Base-by-base conservation (phyloP, 2,888 invertebrate genomes). In the Quadriops clusia region DNA sequence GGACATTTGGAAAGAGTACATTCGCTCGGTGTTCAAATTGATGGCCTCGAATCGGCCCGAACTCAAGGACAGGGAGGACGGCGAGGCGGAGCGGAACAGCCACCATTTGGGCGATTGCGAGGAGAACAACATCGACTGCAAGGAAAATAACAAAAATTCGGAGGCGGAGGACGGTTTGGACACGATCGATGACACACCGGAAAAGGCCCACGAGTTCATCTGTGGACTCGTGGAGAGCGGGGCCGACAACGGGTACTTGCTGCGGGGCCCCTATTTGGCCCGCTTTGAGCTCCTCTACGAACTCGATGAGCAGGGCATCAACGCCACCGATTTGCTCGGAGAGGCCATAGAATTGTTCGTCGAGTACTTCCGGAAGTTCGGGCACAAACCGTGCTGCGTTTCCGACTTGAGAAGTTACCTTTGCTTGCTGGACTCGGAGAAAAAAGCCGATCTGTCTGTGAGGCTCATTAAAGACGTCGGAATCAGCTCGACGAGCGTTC, bases 361-460 rank as follows among this genome's bases (percentile, higher is more conserved):
- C 37, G 76, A 81, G 45, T 94, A 90, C 62, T 82, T 85, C 44
- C 53, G 65, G 23, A 68, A 73, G 42, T 94, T 93, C 60, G 90
- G 90, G 3, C 75, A 82, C 46, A 89, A 89, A 51, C 76, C 81
- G 0, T 89, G 89, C 58, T 85, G 85, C 36, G 83, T 86, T 36
- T 73, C 77, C 5, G 94, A 95, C 56, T 64, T 94, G 28, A 72
- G 75, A 37, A 65, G 77, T 4, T 91, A 84, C 57, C 56, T 90
- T 25, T 63, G 70, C 23, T 67, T 83, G 44, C 63, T 89, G 39
- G 70, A 81, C 4, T 63, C 68, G 20, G 67, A 71, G 6, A 70
- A 75, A 38, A 68, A 74, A 38, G 62, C 68, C 37, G 65, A 68
- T 23, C 60, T 77, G 30, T 67, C 73, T 16, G 59, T 63, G 32